Evolutionary conservation across 2,888 invertebrate species (phyloP).

Genomic region (Nephrotoma appendiculata): DNA sequence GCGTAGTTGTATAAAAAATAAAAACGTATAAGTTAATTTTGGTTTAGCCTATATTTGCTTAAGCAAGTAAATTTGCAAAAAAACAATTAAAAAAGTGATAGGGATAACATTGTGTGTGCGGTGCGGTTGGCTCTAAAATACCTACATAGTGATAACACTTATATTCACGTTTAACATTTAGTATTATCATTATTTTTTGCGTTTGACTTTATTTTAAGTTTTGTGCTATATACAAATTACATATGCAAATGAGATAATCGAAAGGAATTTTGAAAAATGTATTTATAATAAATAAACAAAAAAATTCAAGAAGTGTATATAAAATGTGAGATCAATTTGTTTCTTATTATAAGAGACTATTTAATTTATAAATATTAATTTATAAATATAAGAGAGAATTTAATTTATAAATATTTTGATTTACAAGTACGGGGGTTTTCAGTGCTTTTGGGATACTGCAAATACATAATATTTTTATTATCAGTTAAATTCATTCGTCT

Average conservation of each 20-base stretch:
- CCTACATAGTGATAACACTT: background rate
- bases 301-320: background rate
- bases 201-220: background rate
- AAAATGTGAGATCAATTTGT: background rate
- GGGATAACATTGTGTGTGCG: background rate
- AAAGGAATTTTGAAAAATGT: background rate
- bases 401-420: background rate
- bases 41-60: background rate
- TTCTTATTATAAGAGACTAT: background rate
- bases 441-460: background rate
- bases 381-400: too few relatives aligned
- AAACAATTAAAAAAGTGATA: background rate
- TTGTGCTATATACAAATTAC: background rate
- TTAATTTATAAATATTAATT: background rate
- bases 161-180: background rate
- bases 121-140: background rate
- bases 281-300: background rate
- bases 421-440: background rate
- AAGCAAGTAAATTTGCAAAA: background rate
- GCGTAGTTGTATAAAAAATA: background rate
- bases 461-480: background rate
- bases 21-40: background rate
- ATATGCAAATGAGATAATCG: background rate
- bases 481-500: background rate
- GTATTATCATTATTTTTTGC: background rate